Conservation (phyloP, 2,797 vertebrate species). For the Gouania willdenowi region DNA sequence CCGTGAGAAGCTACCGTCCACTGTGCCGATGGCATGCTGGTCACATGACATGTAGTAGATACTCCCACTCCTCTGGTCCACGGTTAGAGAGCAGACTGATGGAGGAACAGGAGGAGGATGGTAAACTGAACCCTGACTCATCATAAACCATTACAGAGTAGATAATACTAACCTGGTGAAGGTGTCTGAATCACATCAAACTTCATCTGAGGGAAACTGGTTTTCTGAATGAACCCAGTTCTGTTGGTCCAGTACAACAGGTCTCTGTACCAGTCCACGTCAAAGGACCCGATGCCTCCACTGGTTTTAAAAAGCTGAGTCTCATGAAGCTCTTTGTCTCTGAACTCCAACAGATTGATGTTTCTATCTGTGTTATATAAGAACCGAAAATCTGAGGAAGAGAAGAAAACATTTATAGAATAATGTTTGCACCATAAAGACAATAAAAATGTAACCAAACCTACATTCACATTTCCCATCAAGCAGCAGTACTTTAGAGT, state of each 20-base stretch:
- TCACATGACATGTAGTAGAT: constrained; percentile 85
- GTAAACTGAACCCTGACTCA: not conserved
- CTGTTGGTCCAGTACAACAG: constrained; percentile 82
- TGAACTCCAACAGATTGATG: constrained; percentile 75
- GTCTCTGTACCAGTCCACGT: constrained; percentile 82
- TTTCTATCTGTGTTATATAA: constrained; percentile 60
- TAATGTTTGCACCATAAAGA: no score
- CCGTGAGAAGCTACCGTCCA: constrained; percentile 11
- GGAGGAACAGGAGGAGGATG: not conserved
- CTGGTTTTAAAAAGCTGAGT: constrained; percentile 64
- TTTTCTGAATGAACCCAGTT: constrained; percentile 72
- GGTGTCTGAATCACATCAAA: constrained; percentile 66
- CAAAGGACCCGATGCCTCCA: constrained; percentile 75
- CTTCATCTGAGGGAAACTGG: constrained; percentile 46
- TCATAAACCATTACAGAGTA: not conserved
- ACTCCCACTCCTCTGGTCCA: constrained; percentile 77
- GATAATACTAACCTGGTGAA: constrained; percentile 68
- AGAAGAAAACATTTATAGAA: not conserved
- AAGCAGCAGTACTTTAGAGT: constrained; percentile 71
- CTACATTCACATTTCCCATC: constrained; percentile 80
- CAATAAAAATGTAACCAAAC: constrained; percentile 22
- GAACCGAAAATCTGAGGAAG: constrained; percentile 72
- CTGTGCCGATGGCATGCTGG: constrained; percentile 66
- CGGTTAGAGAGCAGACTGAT: constrained; percentile 77
- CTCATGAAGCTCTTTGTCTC: constrained; percentile 37